Evolutionary conservation across 2,888 invertebrate species (phyloP).

Genomic region (Shargacucullia verbasci): DNA sequence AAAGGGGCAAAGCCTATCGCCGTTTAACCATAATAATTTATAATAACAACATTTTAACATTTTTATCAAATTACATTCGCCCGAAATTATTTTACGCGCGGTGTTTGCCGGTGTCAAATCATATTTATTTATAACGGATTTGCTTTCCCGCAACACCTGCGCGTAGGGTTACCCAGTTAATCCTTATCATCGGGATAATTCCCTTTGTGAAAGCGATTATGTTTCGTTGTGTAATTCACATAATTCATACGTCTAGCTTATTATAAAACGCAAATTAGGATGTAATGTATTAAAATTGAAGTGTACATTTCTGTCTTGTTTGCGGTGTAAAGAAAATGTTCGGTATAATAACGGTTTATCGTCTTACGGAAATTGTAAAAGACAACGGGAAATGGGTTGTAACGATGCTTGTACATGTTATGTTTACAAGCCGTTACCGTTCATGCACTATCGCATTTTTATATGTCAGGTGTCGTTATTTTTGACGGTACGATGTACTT

Average conservation of each 20-base stretch:
- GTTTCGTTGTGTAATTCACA: slow-evolving; percentile 47
- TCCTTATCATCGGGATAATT: slow-evolving; percentile 68
- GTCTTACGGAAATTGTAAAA: slow-evolving; percentile 34
- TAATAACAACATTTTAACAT: slow-evolving; percentile 50
- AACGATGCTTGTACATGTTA: slow-evolving; percentile 15
- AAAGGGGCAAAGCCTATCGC: slow-evolving; percentile 12
- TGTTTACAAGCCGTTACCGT: slow-evolving; percentile 18
- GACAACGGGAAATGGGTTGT: slow-evolving; percentile 21
- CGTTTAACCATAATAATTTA: slow-evolving; percentile 40
- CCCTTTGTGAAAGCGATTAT: slow-evolving; percentile 63
- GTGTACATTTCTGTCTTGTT: slow-evolving; percentile 10
- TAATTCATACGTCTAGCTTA: slow-evolving; percentile 56
- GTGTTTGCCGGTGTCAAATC: slow-evolving; percentile 82
- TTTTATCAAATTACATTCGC: slow-evolving; percentile 56
- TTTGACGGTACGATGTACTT: slow-evolving; percentile 10
- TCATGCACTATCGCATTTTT: slow-evolving; percentile 20
- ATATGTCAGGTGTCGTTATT: slow-evolving; percentile 10
- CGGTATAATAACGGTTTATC: slow-evolving; percentile 21
- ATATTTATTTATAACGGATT: slow-evolving; percentile 85
- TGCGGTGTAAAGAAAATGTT: slow-evolving; percentile 6
- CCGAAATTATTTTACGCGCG: slow-evolving; percentile 70
- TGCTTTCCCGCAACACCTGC: slow-evolving; percentile 77
- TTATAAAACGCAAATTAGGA: slow-evolving; percentile 49
- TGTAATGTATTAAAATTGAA: slow-evolving; percentile 42
- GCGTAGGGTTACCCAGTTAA: slow-evolving; percentile 69